Base-by-base conservation (phyloP, 2,888 invertebrate genomes). In the Oscheius sp. region DNA sequence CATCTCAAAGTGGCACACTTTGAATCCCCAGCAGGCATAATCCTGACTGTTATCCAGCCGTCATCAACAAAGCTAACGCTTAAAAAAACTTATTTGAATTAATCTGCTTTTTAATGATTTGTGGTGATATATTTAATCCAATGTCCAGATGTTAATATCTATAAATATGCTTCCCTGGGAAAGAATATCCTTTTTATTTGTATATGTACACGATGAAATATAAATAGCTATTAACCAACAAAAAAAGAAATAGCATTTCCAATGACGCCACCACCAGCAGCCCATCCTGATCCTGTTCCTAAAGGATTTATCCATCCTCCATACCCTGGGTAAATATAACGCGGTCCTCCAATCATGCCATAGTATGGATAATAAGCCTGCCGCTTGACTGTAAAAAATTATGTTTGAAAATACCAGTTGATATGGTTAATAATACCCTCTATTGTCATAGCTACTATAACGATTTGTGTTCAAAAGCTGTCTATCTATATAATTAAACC, bases 1-100 rank as follows among this genome's bases (percentile, higher is more conserved):
- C n/a, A 74, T 83, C 8, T 76, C 79, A 56, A 83, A 83, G 70
- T 83, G 83, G 83, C 83, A 83, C 57, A 68, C 74, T 2, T 65
- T 77, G 26, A 72, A 73, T 20, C 33, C 33, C 4, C 32, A 33
- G n/a, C n/a, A n/a, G n/a, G n/a, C n/a, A n/a, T n/a, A 54, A 12
- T 9, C 54, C 32, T 54, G 22, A 33, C 20, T 22, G n/a, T 33
- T n/a, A n/a, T 47, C 22, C 47, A n/a, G 22, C 47, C n/a, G 50
- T 50, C 50, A 50, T 50, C 50, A 26, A 26, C 20, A 50, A 26
- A 50, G 50, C 50, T 24, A 54, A 54, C 33, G 33, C 33, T 30
- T 54, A n/a, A n/a, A n/a, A n/a, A n/a, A n/a, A n/a, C n/a, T 33
- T 33, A 17, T 2, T 12, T 20, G 24, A 12, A 33, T 54, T 28